Evolutionary conservation across 2,113 vertebrate species (phyloP).

Genomic region (Lepus europaeus): DNA sequence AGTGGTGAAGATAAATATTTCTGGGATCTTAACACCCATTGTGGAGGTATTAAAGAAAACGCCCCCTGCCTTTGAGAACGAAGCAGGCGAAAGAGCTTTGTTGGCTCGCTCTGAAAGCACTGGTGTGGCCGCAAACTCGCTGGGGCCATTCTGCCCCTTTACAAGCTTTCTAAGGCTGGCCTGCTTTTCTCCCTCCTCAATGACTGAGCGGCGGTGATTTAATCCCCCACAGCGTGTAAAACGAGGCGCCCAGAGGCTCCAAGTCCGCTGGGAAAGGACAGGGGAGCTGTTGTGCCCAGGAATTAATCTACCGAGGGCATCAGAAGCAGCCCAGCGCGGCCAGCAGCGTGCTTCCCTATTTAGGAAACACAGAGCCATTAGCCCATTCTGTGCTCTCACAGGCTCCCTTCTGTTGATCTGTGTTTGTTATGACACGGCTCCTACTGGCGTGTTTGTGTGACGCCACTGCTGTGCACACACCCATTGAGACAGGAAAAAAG

Average conservation of each 20-base stretch:
- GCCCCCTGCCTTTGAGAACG: conserved; percentile 83
- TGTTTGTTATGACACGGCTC: conserved; percentile 89
- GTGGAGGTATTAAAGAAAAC: background rate
- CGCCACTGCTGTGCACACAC: conserved; percentile 82
- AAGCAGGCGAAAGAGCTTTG: conserved; percentile 82
- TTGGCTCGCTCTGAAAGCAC: conserved; percentile 87
- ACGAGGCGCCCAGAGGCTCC: conserved; percentile 88
- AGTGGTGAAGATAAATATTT: background rate
- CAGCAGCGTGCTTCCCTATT: conserved; percentile 93
- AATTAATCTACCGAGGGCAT: conserved; percentile 89
- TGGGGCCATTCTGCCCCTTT: conserved; percentile 86
- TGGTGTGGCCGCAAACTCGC: conserved; percentile 88
- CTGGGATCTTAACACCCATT: background rate
- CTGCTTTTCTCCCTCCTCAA: conserved; percentile 83
- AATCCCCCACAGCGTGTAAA: conserved; percentile 89
- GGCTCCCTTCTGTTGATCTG: conserved; percentile 86
- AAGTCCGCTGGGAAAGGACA: conserved; percentile 87
- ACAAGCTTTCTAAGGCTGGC: conserved; percentile 87
- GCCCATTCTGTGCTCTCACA: conserved; percentile 86
- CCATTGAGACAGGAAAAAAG: conserved; percentile 78
- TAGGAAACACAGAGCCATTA: conserved; percentile 89
- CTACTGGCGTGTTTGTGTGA: conserved; percentile 85
- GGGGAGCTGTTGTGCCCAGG: conserved; percentile 90
- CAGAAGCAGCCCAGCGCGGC: conserved; percentile 94
- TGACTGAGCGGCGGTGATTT: conserved; percentile 90